Evolutionary conservation across 2,113 vertebrate species (phyloP).

Genomic region (Typhlomys cinereus): DNA sequence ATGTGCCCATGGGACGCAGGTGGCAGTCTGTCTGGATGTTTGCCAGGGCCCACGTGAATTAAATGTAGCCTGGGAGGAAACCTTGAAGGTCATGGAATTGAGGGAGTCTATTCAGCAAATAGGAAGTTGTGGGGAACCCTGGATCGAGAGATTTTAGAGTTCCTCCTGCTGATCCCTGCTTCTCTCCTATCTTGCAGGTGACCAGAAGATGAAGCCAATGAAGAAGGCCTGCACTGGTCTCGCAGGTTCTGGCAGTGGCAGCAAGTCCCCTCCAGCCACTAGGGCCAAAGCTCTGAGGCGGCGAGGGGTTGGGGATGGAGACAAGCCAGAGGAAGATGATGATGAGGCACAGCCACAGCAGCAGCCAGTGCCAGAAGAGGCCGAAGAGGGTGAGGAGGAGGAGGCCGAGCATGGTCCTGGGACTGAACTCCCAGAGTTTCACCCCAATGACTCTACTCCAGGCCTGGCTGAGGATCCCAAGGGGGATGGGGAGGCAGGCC

Average conservation of each 20-base stretch:
- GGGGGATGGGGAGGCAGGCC: conserved; percentile 75
- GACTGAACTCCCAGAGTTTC: conserved; percentile 9
- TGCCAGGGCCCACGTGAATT: background rate
- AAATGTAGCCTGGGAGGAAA: background rate
- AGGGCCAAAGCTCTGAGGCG: conserved; percentile 88
- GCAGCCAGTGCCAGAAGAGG: conserved; percentile 47
- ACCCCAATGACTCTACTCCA: background rate
- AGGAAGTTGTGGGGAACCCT: background rate
- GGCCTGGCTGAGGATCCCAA: conserved; percentile 67
- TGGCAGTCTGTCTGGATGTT: conserved; percentile 13
- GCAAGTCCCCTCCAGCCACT: conserved; percentile 84
- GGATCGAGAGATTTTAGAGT: background rate
- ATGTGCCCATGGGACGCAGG: background rate
- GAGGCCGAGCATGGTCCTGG: conserved; percentile 39
- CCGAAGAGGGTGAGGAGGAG: conserved; percentile 74
- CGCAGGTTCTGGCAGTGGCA: conserved; percentile 55
- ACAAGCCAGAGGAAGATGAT: conserved; percentile 81
- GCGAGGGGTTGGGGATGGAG: conserved; percentile 77
- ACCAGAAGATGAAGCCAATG: conserved; percentile 88
- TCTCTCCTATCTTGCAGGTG: conserved; percentile 51
- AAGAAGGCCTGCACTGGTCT: conserved; percentile 86
- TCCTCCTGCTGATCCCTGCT: conserved; percentile 3
- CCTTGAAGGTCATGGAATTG: background rate
- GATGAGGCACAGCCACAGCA: conserved; percentile 69
- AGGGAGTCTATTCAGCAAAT: background rate